Evolutionary conservation across 2,888 invertebrate species (phyloP).

Genomic region (Brachyptera risi): DNA sequence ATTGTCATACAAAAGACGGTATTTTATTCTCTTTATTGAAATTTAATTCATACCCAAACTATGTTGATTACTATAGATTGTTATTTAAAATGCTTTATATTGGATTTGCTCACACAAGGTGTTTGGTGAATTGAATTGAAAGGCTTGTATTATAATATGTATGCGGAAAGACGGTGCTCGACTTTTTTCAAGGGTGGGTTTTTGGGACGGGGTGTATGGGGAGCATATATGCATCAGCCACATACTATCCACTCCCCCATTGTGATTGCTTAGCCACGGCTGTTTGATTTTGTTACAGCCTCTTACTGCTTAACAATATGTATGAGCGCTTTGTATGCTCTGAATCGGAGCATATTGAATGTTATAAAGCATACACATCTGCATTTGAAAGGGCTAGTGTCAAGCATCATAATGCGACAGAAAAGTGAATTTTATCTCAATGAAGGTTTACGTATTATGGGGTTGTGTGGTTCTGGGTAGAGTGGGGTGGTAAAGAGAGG

Average conservation of each 20-base stretch:
- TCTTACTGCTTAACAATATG: constrained; percentile 20
- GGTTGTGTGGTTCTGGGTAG: constrained; percentile 13
- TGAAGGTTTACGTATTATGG: constrained; percentile 31
- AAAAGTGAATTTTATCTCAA: constrained; percentile 32
- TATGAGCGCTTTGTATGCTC: background rate
- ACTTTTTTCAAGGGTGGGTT: background rate
- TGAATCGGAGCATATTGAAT: constrained; percentile 20
- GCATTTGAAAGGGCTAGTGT: constrained; percentile 30
- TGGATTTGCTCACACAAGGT: background rate
- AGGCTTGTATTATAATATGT: constrained; percentile 6
- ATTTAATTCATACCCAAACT: background rate
- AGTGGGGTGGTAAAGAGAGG: constrained; percentile 2
- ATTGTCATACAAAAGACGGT: background rate
- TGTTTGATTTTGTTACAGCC: constrained; percentile 28
- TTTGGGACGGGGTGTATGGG: background rate
- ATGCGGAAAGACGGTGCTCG: background rate
- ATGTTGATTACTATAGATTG: constrained; percentile 13
- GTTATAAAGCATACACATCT: constrained; percentile 24
- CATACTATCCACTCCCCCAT: constrained; percentile 19
- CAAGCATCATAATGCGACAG: constrained; percentile 23
- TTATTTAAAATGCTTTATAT: constrained; percentile 2
- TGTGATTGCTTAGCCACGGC: constrained; percentile 25
- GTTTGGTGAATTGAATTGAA: background rate
- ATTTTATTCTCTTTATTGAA: too few species aligned
- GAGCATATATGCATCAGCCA: background rate